Evolutionary conservation across 2,797 vertebrate species (phyloP).

Genomic region (Crenuchus spilurus): DNA sequence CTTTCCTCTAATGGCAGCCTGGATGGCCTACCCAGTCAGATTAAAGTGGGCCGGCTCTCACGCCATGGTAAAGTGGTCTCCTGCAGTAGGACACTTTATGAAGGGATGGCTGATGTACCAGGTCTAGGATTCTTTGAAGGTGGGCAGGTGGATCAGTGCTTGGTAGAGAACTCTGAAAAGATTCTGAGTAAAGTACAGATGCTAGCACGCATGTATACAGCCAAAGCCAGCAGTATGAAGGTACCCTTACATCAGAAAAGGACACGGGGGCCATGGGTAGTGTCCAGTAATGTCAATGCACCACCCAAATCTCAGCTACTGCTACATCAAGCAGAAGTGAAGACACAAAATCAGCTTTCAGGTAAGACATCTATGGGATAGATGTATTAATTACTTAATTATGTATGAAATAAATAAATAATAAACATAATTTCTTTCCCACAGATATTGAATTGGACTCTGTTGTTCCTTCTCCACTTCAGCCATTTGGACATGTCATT

Average conservation of each 20-base stretch:
- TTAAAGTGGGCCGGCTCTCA: slow-evolving; percentile 67
- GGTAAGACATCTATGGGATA: too few relatives aligned
- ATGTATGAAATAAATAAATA: not conserved
- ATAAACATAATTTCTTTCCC: slow-evolving; percentile 7
- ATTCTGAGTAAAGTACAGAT: slow-evolving; percentile 89
- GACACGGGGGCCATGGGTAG: slow-evolving; percentile 50
- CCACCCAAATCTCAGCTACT: slow-evolving; percentile 35
- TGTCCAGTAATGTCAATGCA: slow-evolving; percentile 39
- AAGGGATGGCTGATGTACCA: slow-evolving; percentile 66
- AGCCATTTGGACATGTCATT: slow-evolving; percentile 71
- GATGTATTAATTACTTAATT: too few relatives aligned
- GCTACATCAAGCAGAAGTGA: slow-evolving; percentile 42
- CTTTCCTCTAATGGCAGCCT: slow-evolving; percentile 42
- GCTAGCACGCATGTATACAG: slow-evolving; percentile 86
- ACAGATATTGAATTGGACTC: slow-evolving; percentile 41
- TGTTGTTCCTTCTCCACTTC: slow-evolving; percentile 48
- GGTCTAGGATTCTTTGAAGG: slow-evolving; percentile 74
- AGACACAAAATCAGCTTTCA: slow-evolving; percentile 22
- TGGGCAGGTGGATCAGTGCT: slow-evolving; percentile 65
- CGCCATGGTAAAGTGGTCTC: slow-evolving; percentile 66
- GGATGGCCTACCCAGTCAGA: slow-evolving; percentile 59
- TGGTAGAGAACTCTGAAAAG: slow-evolving; percentile 81
- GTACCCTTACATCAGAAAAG: slow-evolving; percentile 76
- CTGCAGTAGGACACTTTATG: slow-evolving; percentile 67
- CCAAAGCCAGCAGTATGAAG: slow-evolving; percentile 83